Evolutionary conservation across 2,113 vertebrate genomes (phyloP), one percentile per base, ranked within the genome.

Genomic region (Bombycilla garrulus): DNA sequence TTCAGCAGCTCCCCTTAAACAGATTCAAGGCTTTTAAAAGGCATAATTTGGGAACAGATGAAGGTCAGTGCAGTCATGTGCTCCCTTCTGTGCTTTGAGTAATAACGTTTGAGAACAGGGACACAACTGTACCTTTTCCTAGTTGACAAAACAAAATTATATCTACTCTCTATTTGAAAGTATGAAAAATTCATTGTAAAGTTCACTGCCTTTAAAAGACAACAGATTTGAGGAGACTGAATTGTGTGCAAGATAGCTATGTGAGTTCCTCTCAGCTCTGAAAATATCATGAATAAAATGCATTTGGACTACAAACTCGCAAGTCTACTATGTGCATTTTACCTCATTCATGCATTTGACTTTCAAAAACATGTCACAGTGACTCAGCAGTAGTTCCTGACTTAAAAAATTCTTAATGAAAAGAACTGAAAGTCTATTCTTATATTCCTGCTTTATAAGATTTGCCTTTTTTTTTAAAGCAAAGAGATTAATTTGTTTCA

Each of bases 1-100:
- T 97, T 96, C 95, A 95, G 58, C 64, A 86, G 11, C 84, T 96
- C 66, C 81, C 53, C 81, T 95, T 89, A 93, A 94, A 88, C 66
- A 87, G 84, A 91, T 88, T 95, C 66, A 90, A 90, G 81, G 93
- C 90, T 95, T 95, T 95, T 91, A 80, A 87, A 95, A 96, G 76
- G 44, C 71, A 86, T 90, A 83, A 95, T 96, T 96, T 96, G 93
- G 82, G 79, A 96, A 78, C 92, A 86, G 92, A 86, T 94, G 93
- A 95, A 96, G 94, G 96, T 95, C 94, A 94, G 24, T n/a, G 74
- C 23, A 93, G 78, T 91, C 91, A 95, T 73, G 86, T 93, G 94
- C 86, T 93, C 1, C 2, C 88, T 90, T 86, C 70, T 96, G 79
- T 92, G 88, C 90, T 94, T 94, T 82, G 64, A 88, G 87, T 93